Evolutionary conservation across 2,797 vertebrate genomes (phyloP), one percentile per base, ranked within the genome.

Genomic region (Sylvilagus floridanus): DNA sequence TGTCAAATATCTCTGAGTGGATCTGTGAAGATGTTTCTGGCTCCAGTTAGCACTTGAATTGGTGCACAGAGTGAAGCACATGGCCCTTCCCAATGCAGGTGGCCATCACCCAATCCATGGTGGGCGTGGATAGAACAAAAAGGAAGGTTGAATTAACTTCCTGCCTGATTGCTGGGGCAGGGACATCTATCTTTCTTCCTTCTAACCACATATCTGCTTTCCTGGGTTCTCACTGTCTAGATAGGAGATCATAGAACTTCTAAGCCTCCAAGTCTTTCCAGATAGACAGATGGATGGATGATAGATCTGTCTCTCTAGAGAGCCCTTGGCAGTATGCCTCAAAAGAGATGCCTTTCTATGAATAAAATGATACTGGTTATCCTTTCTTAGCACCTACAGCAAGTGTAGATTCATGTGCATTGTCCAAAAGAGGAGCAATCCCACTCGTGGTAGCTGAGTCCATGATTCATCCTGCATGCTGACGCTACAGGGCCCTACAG

Each of bases 331-430:
- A 66, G 30, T 66, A n/a, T 30, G n/a, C 14, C 21, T 30, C 21
- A 9, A 26, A 63, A 75, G 28, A 85, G 66, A 42, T 52, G 32
- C 50, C 3, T 1, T 30, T 65, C 60, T 75, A 22, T 92, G 66
- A 63, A 12, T 78, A 35, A 26, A 52, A 42, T 65, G 50, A 32
- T n/a, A 6, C 5, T 24, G 28, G 13, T 19, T n/a, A 62, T 52
- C 47, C 24, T 66, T 24, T 60, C 16, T 28, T 42, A 57, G 60
- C 66, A 35, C 24, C 47, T 1, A 63, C 22, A 32, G 42, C 72
- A 52, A 35, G 62, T 10, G 12, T 0, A 30, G 37, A 8, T 30
- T 19, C 52, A 4, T 2, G 4, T 24, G 3, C 35, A 19, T 0
- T 2, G 8, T 32, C 60, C 57, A 50, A n/a, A 35, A 32, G 32